Percentiles rank a stretch among this genome's conserved stretches.
These are phyloP conservation scores for Pristionchus japonicus DNA, from an alignment of 2,888 invertebrate species.

Conservation along the genomic window DNA sequence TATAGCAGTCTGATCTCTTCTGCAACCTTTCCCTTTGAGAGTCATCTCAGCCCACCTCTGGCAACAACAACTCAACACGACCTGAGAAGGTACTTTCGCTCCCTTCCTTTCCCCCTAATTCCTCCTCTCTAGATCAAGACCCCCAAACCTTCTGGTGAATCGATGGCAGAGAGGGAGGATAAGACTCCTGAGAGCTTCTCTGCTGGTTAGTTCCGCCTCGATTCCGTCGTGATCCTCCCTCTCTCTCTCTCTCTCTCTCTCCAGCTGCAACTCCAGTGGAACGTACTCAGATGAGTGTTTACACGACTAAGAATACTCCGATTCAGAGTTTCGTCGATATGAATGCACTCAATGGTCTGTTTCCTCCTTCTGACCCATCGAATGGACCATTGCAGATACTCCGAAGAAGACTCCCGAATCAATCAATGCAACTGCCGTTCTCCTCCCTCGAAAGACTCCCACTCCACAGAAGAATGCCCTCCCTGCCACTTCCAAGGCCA, in stretches of 20 bases:
- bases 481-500: not conserved
- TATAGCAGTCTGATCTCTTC: not conserved
- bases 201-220: not conserved
- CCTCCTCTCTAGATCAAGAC: not conserved
- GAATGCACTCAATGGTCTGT: not conserved
- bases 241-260: not conserved
- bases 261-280: not conserved
- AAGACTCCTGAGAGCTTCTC: constrained; percentile 5
- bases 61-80: not conserved
- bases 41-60: not conserved
- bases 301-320: not conserved
- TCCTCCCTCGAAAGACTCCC: not conserved
- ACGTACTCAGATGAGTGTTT: not conserved
- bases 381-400: not conserved
- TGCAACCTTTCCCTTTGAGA: not conserved
- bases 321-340: not conserved
- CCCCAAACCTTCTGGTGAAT: not conserved
- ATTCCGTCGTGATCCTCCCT: too few species aligned
- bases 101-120: not conserved
- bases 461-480: not conserved
- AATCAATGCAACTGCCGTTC: not conserved
- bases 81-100: not conserved
- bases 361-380: too few species aligned
- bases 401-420: not conserved
- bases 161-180: constrained; percentile 4